A percentile compares a stretch with the other conserved stretches of the same genome.
phyloP scores from a whole-genome alignment of 2,113 vertebrate genomes.

The Forbesichthys papilliferus region DNA sequence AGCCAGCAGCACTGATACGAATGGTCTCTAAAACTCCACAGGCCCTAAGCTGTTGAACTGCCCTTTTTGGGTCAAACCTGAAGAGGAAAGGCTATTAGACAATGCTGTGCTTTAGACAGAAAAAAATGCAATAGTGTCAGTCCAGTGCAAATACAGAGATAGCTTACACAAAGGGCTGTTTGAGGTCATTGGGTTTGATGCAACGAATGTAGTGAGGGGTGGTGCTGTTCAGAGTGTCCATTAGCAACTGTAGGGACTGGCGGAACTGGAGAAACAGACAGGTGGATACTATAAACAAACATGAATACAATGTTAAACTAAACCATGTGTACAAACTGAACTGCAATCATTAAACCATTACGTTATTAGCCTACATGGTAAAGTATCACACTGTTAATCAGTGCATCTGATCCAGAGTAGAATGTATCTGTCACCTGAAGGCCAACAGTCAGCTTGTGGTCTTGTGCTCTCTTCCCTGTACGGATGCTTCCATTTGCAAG shows the following conservation, averaged over 20 bases:
- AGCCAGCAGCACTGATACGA: conserved; percentile 81
- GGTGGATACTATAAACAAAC: background rate
- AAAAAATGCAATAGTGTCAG: background rate
- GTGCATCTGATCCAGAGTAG: background rate
- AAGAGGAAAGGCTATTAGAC: background rate
- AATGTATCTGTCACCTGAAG: conserved; percentile 72
- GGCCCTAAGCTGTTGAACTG: conserved; percentile 80
- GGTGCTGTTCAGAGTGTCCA: conserved; percentile 79
- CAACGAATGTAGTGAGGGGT: conserved; percentile 82
- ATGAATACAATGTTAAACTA: background rate
- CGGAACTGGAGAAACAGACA: conserved; percentile 68
- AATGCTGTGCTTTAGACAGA: background rate
- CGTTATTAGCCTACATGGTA: no score
- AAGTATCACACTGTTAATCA: no score
- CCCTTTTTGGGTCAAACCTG: conserved; percentile 80
- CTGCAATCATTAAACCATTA: no score
- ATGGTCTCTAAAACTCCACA: conserved; percentile 83
- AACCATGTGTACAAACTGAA: background rate
- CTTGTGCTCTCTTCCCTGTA: conserved; percentile 67
- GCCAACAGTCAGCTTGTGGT: conserved; percentile 76
- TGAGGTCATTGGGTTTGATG: conserved; percentile 84
- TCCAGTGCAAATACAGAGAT: background rate
- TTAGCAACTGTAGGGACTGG: conserved; percentile 76
- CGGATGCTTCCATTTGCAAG: conserved; percentile 54
- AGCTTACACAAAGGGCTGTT: conserved; percentile 75